phyloP scores from a whole-genome alignment of 2,797 vertebrate genomes.

The Etheostoma perlongum region DNA sequence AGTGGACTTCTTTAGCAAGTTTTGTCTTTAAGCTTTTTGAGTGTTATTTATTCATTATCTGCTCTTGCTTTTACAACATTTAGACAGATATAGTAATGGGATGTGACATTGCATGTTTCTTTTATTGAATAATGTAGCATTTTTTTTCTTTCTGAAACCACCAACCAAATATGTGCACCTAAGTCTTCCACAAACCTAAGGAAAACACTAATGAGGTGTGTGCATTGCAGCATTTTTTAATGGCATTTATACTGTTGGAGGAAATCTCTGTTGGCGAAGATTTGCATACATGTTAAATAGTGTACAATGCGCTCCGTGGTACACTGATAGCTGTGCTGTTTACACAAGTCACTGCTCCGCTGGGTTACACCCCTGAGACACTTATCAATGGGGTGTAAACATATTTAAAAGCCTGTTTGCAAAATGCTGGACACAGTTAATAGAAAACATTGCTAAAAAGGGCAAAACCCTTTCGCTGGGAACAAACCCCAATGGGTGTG shows the following conservation, averaged over 20 bases:
- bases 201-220: background rate
- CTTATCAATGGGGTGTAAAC: constrained; percentile 2
- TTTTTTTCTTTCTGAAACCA: too few species aligned
- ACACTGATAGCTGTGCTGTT: constrained; percentile 25
- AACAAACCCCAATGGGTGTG: background rate
- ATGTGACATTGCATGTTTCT: too few species aligned
- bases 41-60: too few species aligned
- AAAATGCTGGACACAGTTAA: background rate
- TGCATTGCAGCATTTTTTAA: background rate
- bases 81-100: too few species aligned
- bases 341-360: constrained; percentile 10
- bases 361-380: constrained; percentile 20
- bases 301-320: background rate
- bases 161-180: too few species aligned
- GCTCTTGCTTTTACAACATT: too few species aligned
- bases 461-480: background rate
- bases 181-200: too few species aligned
- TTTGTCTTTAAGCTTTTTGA: too few species aligned
- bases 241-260: background rate
- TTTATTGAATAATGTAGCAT: too few species aligned
- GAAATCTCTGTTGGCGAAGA: constrained; percentile 2
- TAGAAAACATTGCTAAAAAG: background rate
- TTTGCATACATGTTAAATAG: constrained; percentile 26
- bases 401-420: constrained; percentile 4
- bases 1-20: too few species aligned